Percentiles rank a stretch among this genome's conserved stretches.
phyloP scores from a whole-genome alignment of 2,113 vertebrate genomes.

The Barnardius zonarius region DNA sequence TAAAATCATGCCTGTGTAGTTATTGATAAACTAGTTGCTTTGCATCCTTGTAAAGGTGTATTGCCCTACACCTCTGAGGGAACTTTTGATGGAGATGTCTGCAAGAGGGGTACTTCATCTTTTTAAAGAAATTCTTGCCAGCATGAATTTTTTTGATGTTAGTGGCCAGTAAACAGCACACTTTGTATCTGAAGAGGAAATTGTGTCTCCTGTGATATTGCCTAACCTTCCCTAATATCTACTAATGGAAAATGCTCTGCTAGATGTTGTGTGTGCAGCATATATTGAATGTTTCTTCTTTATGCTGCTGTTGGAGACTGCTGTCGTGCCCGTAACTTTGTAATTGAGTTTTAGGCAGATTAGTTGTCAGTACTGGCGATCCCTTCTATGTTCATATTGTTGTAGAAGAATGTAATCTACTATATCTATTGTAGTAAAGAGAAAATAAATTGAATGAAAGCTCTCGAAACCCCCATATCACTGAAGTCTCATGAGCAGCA shows the following conservation, averaged over 20 bases:
- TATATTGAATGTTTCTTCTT: neutral
- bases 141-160: neutral
- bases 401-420: neutral
- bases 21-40: neutral
- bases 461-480: neutral
- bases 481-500: neutral
- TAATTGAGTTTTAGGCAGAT: neutral
- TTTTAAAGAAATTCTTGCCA: neutral
- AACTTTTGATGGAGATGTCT: neutral
- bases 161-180: neutral
- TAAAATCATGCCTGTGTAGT: neutral
- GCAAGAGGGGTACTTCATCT: neutral
- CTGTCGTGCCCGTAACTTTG: neutral
- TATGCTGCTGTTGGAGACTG: neutral
- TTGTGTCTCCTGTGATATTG: neutral
- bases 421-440: neutral
- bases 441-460: neutral
- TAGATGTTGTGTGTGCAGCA: neutral
- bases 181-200: neutral
- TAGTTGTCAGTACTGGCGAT: neutral
- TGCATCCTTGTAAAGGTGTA: neutral
- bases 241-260: neutral
- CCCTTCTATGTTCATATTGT: neutral
- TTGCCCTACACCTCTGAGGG: neutral
- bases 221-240: neutral